phyloP scores from a whole-genome alignment of 2,113 vertebrate species.

The Petrocephalus microphthalmus region DNA sequence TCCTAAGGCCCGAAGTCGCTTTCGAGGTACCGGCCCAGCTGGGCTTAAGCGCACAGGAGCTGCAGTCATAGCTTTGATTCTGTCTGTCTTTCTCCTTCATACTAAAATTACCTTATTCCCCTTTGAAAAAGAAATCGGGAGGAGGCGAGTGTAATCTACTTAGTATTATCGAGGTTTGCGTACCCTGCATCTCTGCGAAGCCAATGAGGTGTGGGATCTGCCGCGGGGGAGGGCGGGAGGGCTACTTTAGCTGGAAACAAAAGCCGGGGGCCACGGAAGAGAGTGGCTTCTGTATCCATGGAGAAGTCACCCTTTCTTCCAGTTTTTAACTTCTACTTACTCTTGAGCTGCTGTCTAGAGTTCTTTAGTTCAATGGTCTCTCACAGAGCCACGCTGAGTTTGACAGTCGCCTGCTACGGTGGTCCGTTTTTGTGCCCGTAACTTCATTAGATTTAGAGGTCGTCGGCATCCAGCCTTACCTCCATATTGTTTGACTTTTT shows the following conservation, averaged over 20 bases:
- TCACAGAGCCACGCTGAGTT: background rate
- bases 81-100: background rate
- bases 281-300: slow-evolving; percentile 7
- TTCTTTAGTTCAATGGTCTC: background rate
- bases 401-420: background rate
- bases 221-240: too few species aligned
- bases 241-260: background rate
- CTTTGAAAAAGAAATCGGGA: background rate
- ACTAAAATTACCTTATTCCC: background rate
- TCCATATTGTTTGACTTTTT: background rate
- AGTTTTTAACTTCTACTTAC: background rate
- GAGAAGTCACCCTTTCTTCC: background rate
- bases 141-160: slow-evolving; percentile 19
- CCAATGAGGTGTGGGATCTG: background rate
- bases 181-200: background rate
- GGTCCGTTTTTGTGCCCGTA: background rate
- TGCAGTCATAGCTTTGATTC: slow-evolving; percentile 5
- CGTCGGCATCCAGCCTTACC: background rate
- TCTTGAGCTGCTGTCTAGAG: background rate
- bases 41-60: background rate
- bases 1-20: background rate
- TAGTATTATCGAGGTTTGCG: background rate
- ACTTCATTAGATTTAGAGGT: background rate
- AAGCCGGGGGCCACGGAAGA: background rate
- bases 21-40: background rate